Evolutionary conservation across 2,113 vertebrate genomes (phyloP).

Genomic region (Pica pica): DNA sequence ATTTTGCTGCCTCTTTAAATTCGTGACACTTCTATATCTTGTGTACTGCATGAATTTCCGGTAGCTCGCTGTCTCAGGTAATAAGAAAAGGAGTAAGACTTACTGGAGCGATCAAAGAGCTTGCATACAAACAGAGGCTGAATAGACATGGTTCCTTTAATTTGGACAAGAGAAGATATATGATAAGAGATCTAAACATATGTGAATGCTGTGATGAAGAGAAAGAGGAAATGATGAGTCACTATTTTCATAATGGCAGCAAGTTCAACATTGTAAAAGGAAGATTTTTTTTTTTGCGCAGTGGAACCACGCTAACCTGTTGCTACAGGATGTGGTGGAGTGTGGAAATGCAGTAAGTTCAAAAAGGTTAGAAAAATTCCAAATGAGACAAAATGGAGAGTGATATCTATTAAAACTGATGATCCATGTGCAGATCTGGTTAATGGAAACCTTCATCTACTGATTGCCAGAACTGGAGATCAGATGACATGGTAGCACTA

Average conservation of each 20-base stretch:
- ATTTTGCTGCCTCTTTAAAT: background rate
- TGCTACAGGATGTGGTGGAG: background rate
- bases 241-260: background rate
- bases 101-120: background rate
- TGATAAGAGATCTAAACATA: background rate
- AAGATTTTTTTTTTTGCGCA: background rate
- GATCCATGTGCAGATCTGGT: background rate
- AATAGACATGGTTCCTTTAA: background rate
- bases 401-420: background rate
- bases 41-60: background rate
- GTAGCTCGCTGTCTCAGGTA: background rate
- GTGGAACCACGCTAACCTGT: background rate
- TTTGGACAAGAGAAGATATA: background rate
- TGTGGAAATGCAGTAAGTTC: background rate
- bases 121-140: background rate
- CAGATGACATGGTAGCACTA: background rate
- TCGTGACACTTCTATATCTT: background rate
- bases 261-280: background rate
- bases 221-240: constrained; percentile 23
- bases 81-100: background rate
- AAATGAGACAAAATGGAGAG: background rate
- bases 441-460: background rate
- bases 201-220: background rate
- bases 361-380: background rate
- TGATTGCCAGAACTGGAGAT: background rate